Evolutionary conservation across 1,140 invertebrate species (phyloP).

Genomic region (Rhynchophorus ferrugineus): DNA sequence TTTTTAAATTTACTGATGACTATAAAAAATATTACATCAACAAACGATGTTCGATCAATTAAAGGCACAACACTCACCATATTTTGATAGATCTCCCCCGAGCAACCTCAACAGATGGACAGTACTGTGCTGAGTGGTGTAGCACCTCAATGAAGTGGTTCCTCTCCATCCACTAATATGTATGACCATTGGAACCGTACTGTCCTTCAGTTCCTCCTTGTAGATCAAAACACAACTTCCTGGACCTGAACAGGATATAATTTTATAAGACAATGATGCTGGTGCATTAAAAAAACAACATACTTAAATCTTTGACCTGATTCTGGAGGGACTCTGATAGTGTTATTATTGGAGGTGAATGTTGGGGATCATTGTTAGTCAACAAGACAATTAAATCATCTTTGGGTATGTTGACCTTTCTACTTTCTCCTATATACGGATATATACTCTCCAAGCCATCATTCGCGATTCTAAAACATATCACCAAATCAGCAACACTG

Average conservation of each 20-base stretch:
- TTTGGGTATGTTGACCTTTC: conserved; percentile 60
- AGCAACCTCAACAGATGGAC: conserved; percentile 78
- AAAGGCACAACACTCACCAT: conserved; percentile 45
- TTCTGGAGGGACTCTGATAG: conserved; percentile 57
- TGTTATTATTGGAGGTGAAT: conserved; percentile 59
- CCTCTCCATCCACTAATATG: conserved; percentile 85
- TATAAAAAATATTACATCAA: conserved; percentile 28
- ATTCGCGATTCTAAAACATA: conserved; percentile 54
- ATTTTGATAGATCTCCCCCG: conserved; percentile 74
- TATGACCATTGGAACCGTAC: conserved; percentile 48
- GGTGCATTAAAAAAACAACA: conserved; percentile 24
- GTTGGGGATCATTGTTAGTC: conserved; percentile 64
- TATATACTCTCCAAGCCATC: conserved; percentile 64
- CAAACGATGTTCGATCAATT: too few relatives aligned
- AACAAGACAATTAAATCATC: conserved; percentile 74
- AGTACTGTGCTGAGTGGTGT: conserved; percentile 73
- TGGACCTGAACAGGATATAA: conserved; percentile 44
- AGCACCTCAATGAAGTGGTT: conserved; percentile 75
- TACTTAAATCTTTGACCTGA: conserved; percentile 58
- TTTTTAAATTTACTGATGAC: conserved; percentile 46
- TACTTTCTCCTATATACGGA: conserved; percentile 52
- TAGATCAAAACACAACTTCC: conserved; percentile 73
- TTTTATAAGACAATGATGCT: conserved; percentile 9
- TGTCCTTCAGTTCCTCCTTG: conserved; percentile 46
- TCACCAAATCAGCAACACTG: not conserved